Base-by-base conservation (phyloP, 1,140 invertebrate species). In the Zaprionus camerounensis region DNA sequence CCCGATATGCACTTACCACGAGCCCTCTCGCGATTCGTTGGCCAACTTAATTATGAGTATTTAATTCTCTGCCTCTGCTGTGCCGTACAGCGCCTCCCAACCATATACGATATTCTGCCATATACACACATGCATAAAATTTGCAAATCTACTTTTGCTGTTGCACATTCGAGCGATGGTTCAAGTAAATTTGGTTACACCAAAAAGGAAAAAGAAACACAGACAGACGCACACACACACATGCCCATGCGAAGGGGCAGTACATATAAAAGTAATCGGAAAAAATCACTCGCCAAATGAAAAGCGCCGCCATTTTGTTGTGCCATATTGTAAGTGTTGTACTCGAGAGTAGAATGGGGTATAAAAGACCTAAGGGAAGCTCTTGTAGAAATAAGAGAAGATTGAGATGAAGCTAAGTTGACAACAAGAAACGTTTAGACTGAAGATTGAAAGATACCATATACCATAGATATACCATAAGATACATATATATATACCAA, bases 151-250 rank as follows among this genome's bases (percentile, higher is more conserved):
- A 76, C 81, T 62, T 64, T 57, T 28, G 56, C 53, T 34, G 24
- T 58, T 67, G 55, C 56, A 59, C 44, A 34, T 76, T 66, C 72
- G 71, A 38, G 55, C 71, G 71, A 55, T 76, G 71, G 66, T 46
- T 51, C 77, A 84, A 77, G 65, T 68, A 84, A 84, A 84, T 84
- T 70, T 68, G 71, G 75, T 76, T 73, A 79, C 31, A 34, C 31
- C 9, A 34, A 34, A 34, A 34, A 17, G 1, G 5, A 28, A 28
- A 28, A 28, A 6, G 7, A 7, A 9, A 28, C 28, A 34, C 31
- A 34, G 31, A 34, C 31, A 34, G 9, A 34, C 36, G 4, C 69
- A 20, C 36, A 13, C 67, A 31, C 57, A 34, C 57, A 26, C 7
- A 20, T 15, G n/a, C n/a, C 49, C 11, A 20, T 49, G 41, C 2